Percentiles rank a stretch among this genome's conserved stretches.
These are phyloP conservation scores for Caenorhabditis japonica DNA, from an alignment of 2,888 invertebrate genomes.

Conservation along the genomic window DNA sequence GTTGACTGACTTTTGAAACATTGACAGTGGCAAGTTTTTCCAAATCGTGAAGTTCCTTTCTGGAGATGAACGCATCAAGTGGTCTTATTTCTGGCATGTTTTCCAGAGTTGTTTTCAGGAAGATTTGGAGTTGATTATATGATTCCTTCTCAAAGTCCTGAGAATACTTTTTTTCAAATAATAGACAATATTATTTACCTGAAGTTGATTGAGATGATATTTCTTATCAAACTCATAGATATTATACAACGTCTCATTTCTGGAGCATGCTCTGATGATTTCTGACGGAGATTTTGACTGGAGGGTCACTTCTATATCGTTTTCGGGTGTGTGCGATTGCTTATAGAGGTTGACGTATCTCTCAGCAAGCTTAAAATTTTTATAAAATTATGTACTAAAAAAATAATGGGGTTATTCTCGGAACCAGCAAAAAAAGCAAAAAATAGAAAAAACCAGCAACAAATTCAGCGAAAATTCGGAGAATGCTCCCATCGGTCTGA, in stretches of 20 bases:
- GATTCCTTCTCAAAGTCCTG: slow-evolving; percentile 62
- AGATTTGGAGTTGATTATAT: slow-evolving; percentile 52
- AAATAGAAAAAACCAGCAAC: too few relatives aligned
- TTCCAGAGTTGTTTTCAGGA: slow-evolving; percentile 49
- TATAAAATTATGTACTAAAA: slow-evolving; percentile 4
- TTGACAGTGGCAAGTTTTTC: slow-evolving; percentile 61
- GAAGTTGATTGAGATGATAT: slow-evolving; percentile 66
- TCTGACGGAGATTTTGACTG: slow-evolving; percentile 66
- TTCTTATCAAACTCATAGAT: slow-evolving; percentile 73
- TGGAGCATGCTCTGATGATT: slow-evolving; percentile 69
- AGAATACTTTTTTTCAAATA: neutral
- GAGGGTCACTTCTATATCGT: slow-evolving; percentile 50
- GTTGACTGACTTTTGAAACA: slow-evolving; percentile 56
- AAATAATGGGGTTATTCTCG: too few relatives aligned
- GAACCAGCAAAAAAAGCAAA: too few relatives aligned
- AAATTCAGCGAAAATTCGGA: too few relatives aligned
- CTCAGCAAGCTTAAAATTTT: slow-evolving; percentile 67
- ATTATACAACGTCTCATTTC: slow-evolving; percentile 73
- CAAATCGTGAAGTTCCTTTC: slow-evolving; percentile 48
- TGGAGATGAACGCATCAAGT: slow-evolving; percentile 48
- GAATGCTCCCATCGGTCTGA: too few relatives aligned
- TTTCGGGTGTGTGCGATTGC: slow-evolving; percentile 31
- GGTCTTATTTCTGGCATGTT: slow-evolving; percentile 56
- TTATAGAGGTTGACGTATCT: slow-evolving; percentile 67
- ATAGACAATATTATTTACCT: slow-evolving; percentile 36